Base-by-base conservation (phyloP, 2,113 vertebrate species). In the Alouatta palliata region DNA sequence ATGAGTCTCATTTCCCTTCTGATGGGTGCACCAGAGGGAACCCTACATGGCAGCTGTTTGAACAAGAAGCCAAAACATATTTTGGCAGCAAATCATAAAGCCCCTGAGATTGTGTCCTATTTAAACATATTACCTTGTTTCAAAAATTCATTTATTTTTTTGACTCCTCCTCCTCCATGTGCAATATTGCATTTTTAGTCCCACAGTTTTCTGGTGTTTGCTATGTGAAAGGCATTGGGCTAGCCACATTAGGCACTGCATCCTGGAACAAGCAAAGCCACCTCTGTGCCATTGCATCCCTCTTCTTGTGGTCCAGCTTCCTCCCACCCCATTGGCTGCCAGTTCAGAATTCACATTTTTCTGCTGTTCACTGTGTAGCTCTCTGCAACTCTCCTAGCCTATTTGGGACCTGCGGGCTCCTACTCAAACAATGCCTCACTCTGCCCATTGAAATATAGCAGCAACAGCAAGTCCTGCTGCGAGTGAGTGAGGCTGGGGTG, bases 1-100 rank as follows among this genome's bases (percentile, higher is more conserved):
- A 82, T 82, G 14, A 85, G 35, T 86, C 83, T 94, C 90, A 49
- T 92, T 94, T 95, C 23, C 23, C 87, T 95, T 94, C 75, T 25
- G 49, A 45, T 75, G 54, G 90, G 35, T 52, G 30, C 32, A 90
- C 64, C 37, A 37, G 93, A 71, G 81, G 92, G 87, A 87, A 40
- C 6, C 25, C 45, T 85, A 35, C 13, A 14, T 27, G 85, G 83
- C 87, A 94, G 82, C 75, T 97, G 89, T 66, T 82, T n/a, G 32
- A 40, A 45, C 49, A 86, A 81, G 85, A 87, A 93, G 75, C 56
- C 87, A 56, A 80, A 89, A 32, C 70, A 10, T 2, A 87, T 64
- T 68, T 6, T 94, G 79, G 84, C 68, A 96, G 79, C n/a, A 83
- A 82, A 95, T 82, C 54, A 25, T n/a, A 40, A 80, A 90, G 25